phyloP scores from a whole-genome alignment of 2,797 vertebrate genomes.

The Xenentodon cancila region DNA sequence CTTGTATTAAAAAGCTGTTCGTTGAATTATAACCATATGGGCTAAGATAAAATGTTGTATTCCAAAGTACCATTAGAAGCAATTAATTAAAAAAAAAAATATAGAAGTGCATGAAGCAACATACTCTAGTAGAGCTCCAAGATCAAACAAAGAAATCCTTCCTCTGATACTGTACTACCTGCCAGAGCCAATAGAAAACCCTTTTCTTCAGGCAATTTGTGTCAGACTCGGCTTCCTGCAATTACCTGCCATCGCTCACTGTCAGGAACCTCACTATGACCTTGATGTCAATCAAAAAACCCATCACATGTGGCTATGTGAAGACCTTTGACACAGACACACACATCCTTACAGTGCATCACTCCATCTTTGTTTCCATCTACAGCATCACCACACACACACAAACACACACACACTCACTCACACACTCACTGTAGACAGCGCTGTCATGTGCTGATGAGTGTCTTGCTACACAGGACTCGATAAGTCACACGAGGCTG shows the following conservation, averaged over 20 bases:
- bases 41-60: too few relatives aligned
- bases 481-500: constrained; percentile 52
- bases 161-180: background rate
- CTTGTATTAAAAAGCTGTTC: too few relatives aligned
- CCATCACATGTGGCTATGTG: constrained; percentile 28
- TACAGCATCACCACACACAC: constrained; percentile 7
- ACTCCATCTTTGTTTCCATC: constrained; percentile 16
- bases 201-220: constrained; percentile 57
- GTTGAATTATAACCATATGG: too few relatives aligned
- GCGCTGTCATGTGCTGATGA: constrained; percentile 42
- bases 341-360: constrained; percentile 11
- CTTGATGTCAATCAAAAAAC: constrained; percentile 53
- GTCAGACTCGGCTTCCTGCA: constrained; percentile 51
- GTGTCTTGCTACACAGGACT: constrained; percentile 48
- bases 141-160: background rate
- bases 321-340: constrained; percentile 39
- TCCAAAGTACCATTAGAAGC: too few relatives aligned
- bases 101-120: too few relatives aligned
- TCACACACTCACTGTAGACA: constrained; percentile 23
- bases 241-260: constrained; percentile 61
- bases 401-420: background rate
- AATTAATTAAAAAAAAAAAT: too few relatives aligned
- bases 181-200: constrained; percentile 13
- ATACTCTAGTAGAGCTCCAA: too few relatives aligned
- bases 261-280: constrained; percentile 36